phyloP scores from a whole-genome alignment of 1,140 invertebrate genomes.

The Stratiolaelaps scimitus region DNA sequence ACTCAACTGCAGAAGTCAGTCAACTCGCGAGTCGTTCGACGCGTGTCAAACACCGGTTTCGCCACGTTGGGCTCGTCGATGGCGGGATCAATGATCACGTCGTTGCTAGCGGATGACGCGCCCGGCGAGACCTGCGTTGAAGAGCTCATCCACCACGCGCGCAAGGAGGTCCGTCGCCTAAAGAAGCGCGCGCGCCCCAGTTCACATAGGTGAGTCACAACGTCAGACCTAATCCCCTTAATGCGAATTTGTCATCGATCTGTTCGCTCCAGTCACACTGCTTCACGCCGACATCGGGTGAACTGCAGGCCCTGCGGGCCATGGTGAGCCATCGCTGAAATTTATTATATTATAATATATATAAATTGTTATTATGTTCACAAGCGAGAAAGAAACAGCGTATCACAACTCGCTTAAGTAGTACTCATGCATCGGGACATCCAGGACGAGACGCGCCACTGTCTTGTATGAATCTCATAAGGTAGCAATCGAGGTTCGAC shows the following conservation, averaged over 20 bases:
- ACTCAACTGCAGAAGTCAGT: slow-evolving; percentile 48
- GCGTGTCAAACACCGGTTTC: slow-evolving; percentile 8
- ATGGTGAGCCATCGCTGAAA: too few relatives aligned
- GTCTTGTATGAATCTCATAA: too few relatives aligned
- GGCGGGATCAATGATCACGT: slow-evolving; percentile 13
- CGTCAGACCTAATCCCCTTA: slow-evolving; percentile 30
- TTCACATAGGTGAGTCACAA: background rate
- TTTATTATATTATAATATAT: too few relatives aligned
- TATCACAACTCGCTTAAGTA: too few relatives aligned
- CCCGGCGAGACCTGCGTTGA: slow-evolving; percentile 29
- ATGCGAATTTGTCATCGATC: slow-evolving; percentile 3
- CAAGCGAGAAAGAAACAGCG: too few relatives aligned
- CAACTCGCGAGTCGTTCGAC: slow-evolving; percentile 28
- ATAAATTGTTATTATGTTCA: too few relatives aligned
- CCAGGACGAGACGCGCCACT: too few relatives aligned
- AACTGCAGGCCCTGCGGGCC: too few relatives aligned
- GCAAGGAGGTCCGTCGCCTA: slow-evolving; percentile 52
- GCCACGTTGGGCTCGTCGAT: background rate
- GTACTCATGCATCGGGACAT: too few relatives aligned
- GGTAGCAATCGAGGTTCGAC: too few relatives aligned
- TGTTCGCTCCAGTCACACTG: too few relatives aligned
- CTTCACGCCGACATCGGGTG: too few relatives aligned
- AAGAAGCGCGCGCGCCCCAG: slow-evolving; percentile 36
- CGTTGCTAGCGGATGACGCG: slow-evolving; percentile 22
- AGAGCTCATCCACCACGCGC: slow-evolving; percentile 52